phyloP scores from a whole-genome alignment of 2,888 invertebrate genomes.

The Helicoverpa assulta region DNA sequence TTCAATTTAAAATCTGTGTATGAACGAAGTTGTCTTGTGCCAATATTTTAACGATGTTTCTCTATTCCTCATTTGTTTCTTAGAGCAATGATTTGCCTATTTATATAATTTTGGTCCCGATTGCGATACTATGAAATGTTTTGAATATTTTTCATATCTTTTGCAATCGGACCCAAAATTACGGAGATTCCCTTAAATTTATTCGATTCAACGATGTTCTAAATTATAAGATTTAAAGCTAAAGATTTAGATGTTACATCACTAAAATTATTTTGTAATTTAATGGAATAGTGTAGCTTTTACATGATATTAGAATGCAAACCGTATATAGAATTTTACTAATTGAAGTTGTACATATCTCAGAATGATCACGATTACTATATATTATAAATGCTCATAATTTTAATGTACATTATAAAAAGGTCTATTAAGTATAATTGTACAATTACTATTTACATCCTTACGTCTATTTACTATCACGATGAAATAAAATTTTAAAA shows the following conservation, averaged over 20 bases:
- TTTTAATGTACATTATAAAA: slow-evolving; percentile 79
- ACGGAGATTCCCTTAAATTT: neutral
- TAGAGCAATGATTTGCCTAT: neutral
- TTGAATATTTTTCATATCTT: neutral
- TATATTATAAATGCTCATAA: slow-evolving; percentile 84
- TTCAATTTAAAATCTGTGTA: slow-evolving; percentile 53
- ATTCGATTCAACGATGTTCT: slow-evolving; percentile 35
- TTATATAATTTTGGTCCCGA: slow-evolving; percentile 4
- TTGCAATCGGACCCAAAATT: slow-evolving; percentile 11
- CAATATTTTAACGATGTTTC: slow-evolving; percentile 71
- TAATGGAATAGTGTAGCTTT: slow-evolving; percentile 76
- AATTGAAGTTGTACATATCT: slow-evolving; percentile 86
- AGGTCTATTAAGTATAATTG: slow-evolving; percentile 78
- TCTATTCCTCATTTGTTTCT: slow-evolving; percentile 14
- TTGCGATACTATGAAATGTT: neutral
- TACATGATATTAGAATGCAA: slow-evolving; percentile 76
- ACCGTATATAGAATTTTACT: slow-evolving; percentile 67
- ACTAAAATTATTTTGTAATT: slow-evolving; percentile 57
- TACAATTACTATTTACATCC: slow-evolving; percentile 87
- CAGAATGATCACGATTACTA: slow-evolving; percentile 74
- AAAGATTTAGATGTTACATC: slow-evolving; percentile 56
- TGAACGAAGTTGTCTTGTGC: slow-evolving; percentile 79
- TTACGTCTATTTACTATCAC: slow-evolving; percentile 88
- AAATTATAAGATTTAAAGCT: slow-evolving; percentile 45
- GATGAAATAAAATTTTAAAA: slow-evolving; percentile 81